These are phyloP conservation scores for Hyposoter dolosus DNA, from an alignment of 2,888 invertebrate genomes.

Conservation along the genomic window DNA sequence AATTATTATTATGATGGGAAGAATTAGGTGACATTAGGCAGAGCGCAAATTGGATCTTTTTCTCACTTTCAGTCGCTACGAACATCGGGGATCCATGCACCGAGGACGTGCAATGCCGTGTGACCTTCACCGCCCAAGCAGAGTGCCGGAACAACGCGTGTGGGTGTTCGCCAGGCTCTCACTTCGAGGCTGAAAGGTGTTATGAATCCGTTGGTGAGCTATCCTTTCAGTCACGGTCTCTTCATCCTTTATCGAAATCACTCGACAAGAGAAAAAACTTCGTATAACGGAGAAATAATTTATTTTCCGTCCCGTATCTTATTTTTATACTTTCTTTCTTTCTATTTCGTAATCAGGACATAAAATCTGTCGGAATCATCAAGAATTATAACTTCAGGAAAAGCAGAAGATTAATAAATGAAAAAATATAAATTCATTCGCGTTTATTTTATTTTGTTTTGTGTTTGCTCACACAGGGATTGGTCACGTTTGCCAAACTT, in stretches of 20 bases:
- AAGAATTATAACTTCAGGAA: neutral
- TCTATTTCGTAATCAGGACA: neutral
- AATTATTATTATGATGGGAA: neutral
- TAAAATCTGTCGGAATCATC: neutral
- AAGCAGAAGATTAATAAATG: neutral
- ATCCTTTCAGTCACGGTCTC: conserved; percentile 16
- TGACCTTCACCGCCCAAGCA: conserved; percentile 81
- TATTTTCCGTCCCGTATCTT: neutral
- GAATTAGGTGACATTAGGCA: neutral
- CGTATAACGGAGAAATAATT: neutral
- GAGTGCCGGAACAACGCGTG: conserved; percentile 81
- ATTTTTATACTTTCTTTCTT: neutral
- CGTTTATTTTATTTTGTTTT: neutral
- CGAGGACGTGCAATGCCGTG: conserved; percentile 81
- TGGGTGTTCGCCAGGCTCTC: conserved; percentile 81
- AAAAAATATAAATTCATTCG: neutral
- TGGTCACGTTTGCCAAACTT: conserved; percentile 80
- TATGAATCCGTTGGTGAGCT: conserved; percentile 82
- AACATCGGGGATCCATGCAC: conserved; percentile 80
- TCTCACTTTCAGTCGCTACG: conserved; percentile 76
- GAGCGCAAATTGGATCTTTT: conserved; percentile 34
- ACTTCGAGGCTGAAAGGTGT: conserved; percentile 81
- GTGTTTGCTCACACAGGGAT: conserved; percentile 75
- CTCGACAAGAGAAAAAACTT: neutral
- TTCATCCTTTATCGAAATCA: neutral